These are phyloP conservation scores for Drosophila neonasuta DNA, from an alignment of 2,888 invertebrate genomes.

Conservation along the genomic window DNA sequence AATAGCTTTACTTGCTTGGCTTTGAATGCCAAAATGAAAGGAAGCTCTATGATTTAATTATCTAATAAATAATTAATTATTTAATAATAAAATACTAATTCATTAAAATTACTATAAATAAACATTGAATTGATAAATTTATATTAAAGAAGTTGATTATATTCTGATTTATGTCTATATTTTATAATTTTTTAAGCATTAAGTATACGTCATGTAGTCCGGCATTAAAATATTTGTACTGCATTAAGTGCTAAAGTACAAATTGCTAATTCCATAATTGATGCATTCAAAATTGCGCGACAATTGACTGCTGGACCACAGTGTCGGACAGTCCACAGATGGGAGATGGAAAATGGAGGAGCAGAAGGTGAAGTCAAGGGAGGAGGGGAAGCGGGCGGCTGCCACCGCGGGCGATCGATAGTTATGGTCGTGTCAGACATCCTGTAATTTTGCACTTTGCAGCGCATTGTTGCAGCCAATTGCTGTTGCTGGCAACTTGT, in stretches of 20 bases:
- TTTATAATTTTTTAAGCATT: background rate
- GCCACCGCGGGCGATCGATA: constrained; percentile 66
- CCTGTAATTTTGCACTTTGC: constrained; percentile 70
- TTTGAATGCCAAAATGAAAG: constrained; percentile 44
- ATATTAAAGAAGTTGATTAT: background rate
- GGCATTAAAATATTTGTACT: background rate
- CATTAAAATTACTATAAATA: too few relatives aligned
- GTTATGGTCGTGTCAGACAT: constrained; percentile 75
- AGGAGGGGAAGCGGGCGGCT: background rate
- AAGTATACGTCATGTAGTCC: background rate
- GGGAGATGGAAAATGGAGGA: background rate
- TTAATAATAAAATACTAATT: background rate
- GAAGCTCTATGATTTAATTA: constrained; percentile 66
- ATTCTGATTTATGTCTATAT: background rate
- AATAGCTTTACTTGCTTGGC: constrained; percentile 70
- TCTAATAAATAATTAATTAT: constrained; percentile 29
- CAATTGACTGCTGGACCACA: constrained; percentile 15
- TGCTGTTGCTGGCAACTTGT: constrained; percentile 72
- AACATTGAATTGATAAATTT: too few relatives aligned
- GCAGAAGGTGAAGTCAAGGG: background rate
- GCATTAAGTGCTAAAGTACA: background rate
- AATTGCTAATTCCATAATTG: background rate
- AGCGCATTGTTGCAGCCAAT: constrained; percentile 40
- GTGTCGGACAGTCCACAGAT: constrained; percentile 8
- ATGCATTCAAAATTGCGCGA: background rate